phyloP scores from a whole-genome alignment of 2,888 invertebrate genomes.

The Taphrorychus bicolor region DNA sequence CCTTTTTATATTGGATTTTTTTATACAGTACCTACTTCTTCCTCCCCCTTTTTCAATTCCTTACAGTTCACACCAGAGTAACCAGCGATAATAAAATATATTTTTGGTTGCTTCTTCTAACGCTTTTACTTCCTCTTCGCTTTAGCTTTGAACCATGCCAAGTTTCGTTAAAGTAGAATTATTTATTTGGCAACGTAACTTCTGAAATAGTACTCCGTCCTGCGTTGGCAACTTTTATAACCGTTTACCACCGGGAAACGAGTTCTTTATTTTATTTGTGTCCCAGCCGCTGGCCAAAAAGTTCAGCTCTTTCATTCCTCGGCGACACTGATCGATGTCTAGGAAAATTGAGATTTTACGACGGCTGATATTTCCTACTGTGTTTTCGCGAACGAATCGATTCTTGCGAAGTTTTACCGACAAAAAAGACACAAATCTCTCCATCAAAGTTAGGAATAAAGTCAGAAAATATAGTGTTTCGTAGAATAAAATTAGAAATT shows the following conservation, averaged over 20 bases:
- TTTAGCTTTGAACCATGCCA: neutral
- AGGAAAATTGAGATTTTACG: conserved; percentile 45
- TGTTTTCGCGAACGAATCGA: neutral
- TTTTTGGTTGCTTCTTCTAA: neutral
- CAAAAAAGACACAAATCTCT: too few species aligned
- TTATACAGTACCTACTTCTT: too few species aligned
- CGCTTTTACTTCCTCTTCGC: neutral
- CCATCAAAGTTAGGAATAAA: too few species aligned
- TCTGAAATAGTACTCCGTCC: conserved; percentile 17
- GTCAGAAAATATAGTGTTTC: too few species aligned
- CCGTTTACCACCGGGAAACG: conserved; percentile 24
- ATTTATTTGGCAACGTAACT: conserved; percentile 18
- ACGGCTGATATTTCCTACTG: neutral
- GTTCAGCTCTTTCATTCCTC: conserved; percentile 31
- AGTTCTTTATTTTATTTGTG: conserved; percentile 35
- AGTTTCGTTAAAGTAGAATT: conserved; percentile 3
- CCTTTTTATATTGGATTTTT: too few species aligned
- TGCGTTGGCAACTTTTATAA: conserved; percentile 29
- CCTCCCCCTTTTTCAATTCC: too few species aligned
- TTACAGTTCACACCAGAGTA: too few species aligned
- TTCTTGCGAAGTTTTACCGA: too few species aligned
- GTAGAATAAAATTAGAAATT: too few species aligned
- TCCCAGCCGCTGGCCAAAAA: conserved; percentile 40
- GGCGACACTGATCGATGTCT: conserved; percentile 46
- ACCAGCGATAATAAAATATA: neutral